A percentile compares a stretch with the other conserved stretches of the same genome.
phyloP scores from a whole-genome alignment of 2,797 vertebrate species.

The Alectoris magna region DNA sequence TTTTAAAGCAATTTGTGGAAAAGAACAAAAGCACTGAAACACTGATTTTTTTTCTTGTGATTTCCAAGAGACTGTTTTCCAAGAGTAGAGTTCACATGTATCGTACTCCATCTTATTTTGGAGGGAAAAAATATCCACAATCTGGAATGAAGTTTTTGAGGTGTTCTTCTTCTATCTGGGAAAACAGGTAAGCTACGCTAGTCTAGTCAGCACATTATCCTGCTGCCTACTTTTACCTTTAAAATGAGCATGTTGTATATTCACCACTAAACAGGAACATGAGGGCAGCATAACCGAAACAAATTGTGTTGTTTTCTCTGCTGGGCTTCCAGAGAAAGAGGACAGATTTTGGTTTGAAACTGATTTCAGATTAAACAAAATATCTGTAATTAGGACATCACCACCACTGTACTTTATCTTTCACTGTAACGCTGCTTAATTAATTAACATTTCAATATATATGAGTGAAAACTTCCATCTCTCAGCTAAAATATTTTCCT shows the following conservation, averaged over 20 bases:
- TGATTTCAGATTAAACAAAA: neutral
- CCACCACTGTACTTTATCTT: neutral
- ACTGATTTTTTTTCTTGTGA: neutral
- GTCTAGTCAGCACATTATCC: neutral
- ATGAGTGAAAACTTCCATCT: neutral
- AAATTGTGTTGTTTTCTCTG: neutral
- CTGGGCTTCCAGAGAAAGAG: neutral
- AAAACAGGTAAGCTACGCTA: neutral
- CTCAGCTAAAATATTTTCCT: neutral
- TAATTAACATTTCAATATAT: neutral
- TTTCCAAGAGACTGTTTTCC: neutral
- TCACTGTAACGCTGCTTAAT: neutral
- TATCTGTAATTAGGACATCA: neutral
- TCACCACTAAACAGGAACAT: neutral
- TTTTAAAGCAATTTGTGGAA: neutral
- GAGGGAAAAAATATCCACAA: neutral
- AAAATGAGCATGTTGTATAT: accelerated
- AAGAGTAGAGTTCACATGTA: neutral
- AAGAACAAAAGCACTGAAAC: neutral
- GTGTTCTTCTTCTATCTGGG: neutral
- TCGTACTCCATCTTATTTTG: neutral
- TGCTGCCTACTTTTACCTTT: neutral
- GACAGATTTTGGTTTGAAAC: neutral
- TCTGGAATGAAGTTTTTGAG: neutral
- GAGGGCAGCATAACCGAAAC: neutral